Evolutionary conservation across 2,113 vertebrate species (phyloP), one percentile per base, ranked within the genome.

Genomic region (Myiopsitta monachus): DNA sequence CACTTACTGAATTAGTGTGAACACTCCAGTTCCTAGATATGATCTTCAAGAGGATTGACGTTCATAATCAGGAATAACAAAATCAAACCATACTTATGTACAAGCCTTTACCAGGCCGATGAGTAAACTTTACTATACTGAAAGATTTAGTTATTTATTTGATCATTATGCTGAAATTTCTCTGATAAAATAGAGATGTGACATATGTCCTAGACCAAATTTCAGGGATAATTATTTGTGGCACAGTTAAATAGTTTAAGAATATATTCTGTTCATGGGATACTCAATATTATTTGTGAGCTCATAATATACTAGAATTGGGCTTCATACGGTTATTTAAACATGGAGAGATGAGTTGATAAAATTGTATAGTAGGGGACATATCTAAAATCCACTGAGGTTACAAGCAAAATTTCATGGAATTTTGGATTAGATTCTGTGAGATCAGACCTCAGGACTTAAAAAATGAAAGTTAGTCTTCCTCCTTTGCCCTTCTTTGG

Each of bases 131-230:
- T 64, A 64, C 73, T 75, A 85, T 94, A n/a, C 84, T 92, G 75
- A 95, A 95, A 91, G 49, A 33, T 86, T 92, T 93, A 55, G 52
- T 88, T 86, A 87, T 77, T 95, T 87, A 74, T 79, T 73, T 93
- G 51, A 43, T 67, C 49, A 33, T 90, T 84, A 73, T 69, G 67
- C 31, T 85, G 52, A 90, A 91, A 87, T 82, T 39, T 87, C 70
- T 69, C 28, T 28, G 14, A 55, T 38, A 74, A 94, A 86, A 46
- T 31, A 51, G 16, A 47, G 28, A 38, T 27, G 12, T 52, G 38
- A 68, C 18, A 7, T 27, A 52, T 7, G 7, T 36, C 18, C 14
- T 52, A 82, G 19, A 57, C 5, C 11, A 84, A 62, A 72, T 2
- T 88, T 30, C 17, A 41, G 18, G n/a, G 72, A 44, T 33, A 75